Percentiles rank a stretch among this genome's conserved stretches.
phyloP scores from a whole-genome alignment of 1,140 invertebrate species.

The Drosophila subobscura region DNA sequence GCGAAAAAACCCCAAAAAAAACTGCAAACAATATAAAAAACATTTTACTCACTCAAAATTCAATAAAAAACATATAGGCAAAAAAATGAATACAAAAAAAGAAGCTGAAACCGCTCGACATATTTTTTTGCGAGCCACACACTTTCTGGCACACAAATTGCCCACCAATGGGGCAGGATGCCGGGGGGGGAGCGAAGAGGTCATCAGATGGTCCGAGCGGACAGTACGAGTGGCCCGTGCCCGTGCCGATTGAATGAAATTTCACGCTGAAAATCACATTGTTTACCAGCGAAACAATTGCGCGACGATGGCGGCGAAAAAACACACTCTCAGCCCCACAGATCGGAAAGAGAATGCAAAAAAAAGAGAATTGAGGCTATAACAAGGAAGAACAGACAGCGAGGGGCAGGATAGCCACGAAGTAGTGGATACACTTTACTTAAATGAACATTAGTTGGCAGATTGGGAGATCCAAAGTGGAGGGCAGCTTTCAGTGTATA shows the following conservation, averaged over 20 bases:
- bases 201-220: slow-evolving; percentile 1
- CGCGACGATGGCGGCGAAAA: slow-evolving; percentile 17
- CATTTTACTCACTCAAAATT: slow-evolving; percentile 19
- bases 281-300: slow-evolving; percentile 69
- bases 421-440: too few species aligned
- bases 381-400: too few species aligned
- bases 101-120: slow-evolving; percentile 21
- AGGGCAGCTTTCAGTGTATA: too few species aligned
- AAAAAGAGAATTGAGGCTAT: not conserved
- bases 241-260: slow-evolving; percentile 71
- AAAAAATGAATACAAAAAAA: slow-evolving; percentile 8
- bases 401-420: too few species aligned
- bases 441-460: too few species aligned
- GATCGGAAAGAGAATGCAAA: slow-evolving; percentile 28
- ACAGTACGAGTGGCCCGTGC: not conserved
- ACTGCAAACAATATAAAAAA: slow-evolving; percentile 27
- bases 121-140: slow-evolving; percentile 35
- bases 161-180: slow-evolving; percentile 41
- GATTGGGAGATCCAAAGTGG: too few species aligned
- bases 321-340: slow-evolving; percentile 19
- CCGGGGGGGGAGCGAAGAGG: not conserved
- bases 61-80: slow-evolving; percentile 18
- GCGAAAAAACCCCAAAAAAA: slow-evolving; percentile 32
- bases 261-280: slow-evolving; percentile 80
- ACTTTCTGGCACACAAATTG: slow-evolving; percentile 45